phyloP scores from a whole-genome alignment of 2,113 vertebrate genomes.

The Rhea americana region DNA sequence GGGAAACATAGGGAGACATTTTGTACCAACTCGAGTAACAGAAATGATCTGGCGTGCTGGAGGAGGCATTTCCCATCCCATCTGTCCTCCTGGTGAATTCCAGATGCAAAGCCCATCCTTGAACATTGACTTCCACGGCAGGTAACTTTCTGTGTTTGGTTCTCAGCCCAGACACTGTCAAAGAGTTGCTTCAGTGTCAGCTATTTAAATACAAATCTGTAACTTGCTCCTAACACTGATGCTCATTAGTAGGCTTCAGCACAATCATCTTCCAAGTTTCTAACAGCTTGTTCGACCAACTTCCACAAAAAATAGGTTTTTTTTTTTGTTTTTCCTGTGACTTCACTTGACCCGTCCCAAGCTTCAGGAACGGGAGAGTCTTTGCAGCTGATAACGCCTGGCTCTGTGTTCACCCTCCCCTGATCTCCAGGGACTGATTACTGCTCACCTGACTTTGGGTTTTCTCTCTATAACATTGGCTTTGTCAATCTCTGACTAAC shows the following conservation, averaged over 20 bases:
- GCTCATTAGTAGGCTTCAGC: constrained; percentile 23
- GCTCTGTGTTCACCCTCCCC: background rate
- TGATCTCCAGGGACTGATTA: background rate
- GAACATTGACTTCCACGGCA: background rate
- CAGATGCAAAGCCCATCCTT: constrained; percentile 11
- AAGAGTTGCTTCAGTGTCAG: background rate
- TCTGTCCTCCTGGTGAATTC: background rate
- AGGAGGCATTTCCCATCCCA: background rate
- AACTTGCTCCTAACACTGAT: background rate
- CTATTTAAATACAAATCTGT: background rate
- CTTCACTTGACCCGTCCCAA: background rate
- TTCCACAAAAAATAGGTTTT: background rate
- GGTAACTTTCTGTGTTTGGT: constrained; percentile 27
- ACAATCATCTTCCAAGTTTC: background rate
- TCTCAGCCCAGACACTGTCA: background rate
- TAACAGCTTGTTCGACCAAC: background rate
- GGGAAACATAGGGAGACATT: background rate
- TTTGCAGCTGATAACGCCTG: background rate
- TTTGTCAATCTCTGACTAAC: background rate
- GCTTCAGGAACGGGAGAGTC: background rate
- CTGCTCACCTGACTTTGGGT: constrained; percentile 13
- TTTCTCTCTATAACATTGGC: background rate
- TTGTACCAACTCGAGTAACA: background rate
- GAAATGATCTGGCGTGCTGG: background rate
- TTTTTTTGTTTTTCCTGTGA: background rate